Evolutionary conservation across 2,888 invertebrate species (phyloP), one percentile per base, ranked within the genome.

Genomic region (Diarsia dahlii): DNA sequence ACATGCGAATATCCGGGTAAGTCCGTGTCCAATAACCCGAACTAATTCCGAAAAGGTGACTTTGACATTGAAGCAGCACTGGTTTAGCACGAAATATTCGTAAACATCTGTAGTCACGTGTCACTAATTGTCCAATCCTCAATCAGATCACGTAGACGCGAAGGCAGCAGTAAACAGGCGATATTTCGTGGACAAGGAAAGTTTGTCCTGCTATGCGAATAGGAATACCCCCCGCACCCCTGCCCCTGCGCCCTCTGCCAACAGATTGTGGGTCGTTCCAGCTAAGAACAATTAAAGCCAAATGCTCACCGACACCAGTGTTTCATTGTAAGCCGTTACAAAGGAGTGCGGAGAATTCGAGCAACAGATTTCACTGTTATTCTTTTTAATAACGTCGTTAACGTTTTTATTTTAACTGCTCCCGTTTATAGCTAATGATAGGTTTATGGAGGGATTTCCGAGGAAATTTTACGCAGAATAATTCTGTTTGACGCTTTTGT

Each of bases 111-210:
- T 85, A 90, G 90, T 90, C 90, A 92, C 90, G 91, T 90, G 89
- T 88, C 84, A 83, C 88, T 92, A 92, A 92, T 91, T 92, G 90
- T 85, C 85, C 84, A 74, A 91, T 93, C 91, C 85, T 81, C 89
- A 92, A 92, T 90, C 92, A 78, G 85, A 85, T 89, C 93, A 93
- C 93, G 93, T 93, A 90, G 84, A 84, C 84, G 84, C 79, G 82
- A 87, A 87, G 87, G 86, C 87, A 90, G 89, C 90, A 88, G 91
- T 89, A 91, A 92, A 91, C 91, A 90, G 85, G 87, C 89, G 90
- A 91, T 92, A 92, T 93, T 93, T 92, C 87, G 89, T 87, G 88
- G 91, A 92, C 90, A 90, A 91, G 88, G 87, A 91, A 93, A 94
- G 89, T 93, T 93, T 84, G 86, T 83, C 79, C 82, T 76, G 65